Percentiles rank a stretch among this genome's conserved stretches.
These are phyloP conservation scores for Xylota sylvarum DNA, from an alignment of 2,888 invertebrate species.

Conservation along the genomic window DNA sequence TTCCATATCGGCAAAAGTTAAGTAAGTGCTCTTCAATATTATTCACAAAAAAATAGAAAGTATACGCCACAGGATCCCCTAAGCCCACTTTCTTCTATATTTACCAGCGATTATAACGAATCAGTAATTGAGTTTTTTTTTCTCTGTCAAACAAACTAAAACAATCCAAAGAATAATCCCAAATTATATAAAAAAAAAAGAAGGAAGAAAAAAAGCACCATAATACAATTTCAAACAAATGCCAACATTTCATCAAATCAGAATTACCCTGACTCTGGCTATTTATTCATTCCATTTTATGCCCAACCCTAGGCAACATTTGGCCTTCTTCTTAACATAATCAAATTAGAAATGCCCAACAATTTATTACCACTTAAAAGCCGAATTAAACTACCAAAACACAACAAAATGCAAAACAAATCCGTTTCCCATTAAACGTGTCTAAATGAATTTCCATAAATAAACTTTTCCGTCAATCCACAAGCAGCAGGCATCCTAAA, in stretches of 20 bases:
- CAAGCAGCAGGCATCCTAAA: constrained; percentile 40
- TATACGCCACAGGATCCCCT: too few species aligned
- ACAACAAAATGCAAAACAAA: constrained; percentile 63
- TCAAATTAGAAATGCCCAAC: constrained; percentile 51
- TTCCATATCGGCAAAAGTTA: too few species aligned
- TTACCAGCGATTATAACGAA: too few species aligned
- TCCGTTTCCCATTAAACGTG: constrained; percentile 70
- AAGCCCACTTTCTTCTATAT: too few species aligned
- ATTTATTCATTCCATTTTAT: not conserved
- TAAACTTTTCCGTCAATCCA: constrained; percentile 67
- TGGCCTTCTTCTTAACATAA: constrained; percentile 33
- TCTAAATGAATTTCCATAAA: constrained; percentile 75
- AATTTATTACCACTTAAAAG: constrained; percentile 63
- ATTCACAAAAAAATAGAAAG: too few species aligned
- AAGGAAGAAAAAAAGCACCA: too few species aligned
- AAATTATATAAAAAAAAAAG: not conserved
- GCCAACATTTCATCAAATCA: not conserved
- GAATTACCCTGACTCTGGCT: not conserved
- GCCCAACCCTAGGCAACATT: constrained; percentile 7
- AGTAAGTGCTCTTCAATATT: too few species aligned
- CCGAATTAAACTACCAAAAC: constrained; percentile 45
- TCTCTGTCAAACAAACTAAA: not conserved
- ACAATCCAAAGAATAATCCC: not conserved
- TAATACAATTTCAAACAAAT: not conserved
- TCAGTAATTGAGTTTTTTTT: too few species aligned